Evolutionary conservation across 1,140 invertebrate genomes (phyloP), one percentile per base, ranked within the genome.

Genomic region (Trypoxylus dichotomus): DNA sequence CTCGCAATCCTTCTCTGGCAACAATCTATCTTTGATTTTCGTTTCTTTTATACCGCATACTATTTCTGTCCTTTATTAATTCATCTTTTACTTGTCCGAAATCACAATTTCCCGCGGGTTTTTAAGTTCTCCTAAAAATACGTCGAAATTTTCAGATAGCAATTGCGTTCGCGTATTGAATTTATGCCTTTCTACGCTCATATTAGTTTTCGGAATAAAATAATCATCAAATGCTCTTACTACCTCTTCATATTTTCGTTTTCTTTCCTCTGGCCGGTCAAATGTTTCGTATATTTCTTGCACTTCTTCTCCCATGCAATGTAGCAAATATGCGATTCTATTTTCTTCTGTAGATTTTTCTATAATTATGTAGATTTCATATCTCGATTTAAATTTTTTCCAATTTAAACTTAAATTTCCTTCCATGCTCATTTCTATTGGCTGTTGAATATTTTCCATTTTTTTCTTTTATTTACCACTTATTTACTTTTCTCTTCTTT

Each of bases 181-280:
- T 63, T 63, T 63, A 63, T 63, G 60, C 15, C 60, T 63, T 63
- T 63, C 60, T 63, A 63, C 60, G 25, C 60, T 63, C 5, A 8
- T 5, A 15, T 63, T 63, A 27, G 5, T 63, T 63, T 63, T 63
- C 15, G 5, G 60, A 6, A 63, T 15, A 63, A 63, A 63, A 63
- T 63, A 63, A 21, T 19, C 60, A 6, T 63, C 60, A 63, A 63
- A 63, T 15, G 19, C 25, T 63, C 15, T 27, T 27, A 21, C 25
- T 21, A 63, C 25, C 8, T 19, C 60, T 8, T 63, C 15, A 15
- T 63, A 63, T 5, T 15, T 63, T 21, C 15, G 5, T 63, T 63
- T 27, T 8, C 15, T 27, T 15, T 27, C 5, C 15, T 63, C 60
- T 19, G 60, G 8, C 19, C 5, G 15, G 5, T 63, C 60, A 63